phyloP scores from a whole-genome alignment of 2,888 invertebrate genomes.

The Diachrysia chrysitis region DNA sequence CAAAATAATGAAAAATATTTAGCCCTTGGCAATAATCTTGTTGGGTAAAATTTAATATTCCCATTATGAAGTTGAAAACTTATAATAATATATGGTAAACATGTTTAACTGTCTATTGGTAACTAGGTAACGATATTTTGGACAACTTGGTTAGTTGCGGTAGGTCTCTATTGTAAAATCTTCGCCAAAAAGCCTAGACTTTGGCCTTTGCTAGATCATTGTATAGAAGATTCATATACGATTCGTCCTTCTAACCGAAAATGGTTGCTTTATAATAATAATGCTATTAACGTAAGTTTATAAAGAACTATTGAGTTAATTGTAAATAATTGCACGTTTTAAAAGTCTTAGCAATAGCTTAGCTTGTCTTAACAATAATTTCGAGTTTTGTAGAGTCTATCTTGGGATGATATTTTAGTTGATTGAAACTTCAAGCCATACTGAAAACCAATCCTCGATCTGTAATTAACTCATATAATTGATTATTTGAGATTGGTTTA shows the following conservation, averaged over 20 bases:
- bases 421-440: constrained; percentile 6
- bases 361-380: constrained; percentile 25
- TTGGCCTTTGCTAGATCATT: constrained; percentile 30
- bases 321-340: constrained; percentile 31
- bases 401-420: constrained; percentile 48
- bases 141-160: background rate
- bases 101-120: background rate
- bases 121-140: background rate
- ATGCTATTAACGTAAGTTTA: constrained; percentile 25
- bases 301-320: constrained; percentile 24
- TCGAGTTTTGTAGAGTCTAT: constrained; percentile 13
- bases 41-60: background rate
- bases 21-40: background rate
- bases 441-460: background rate
- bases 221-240: constrained; percentile 24
- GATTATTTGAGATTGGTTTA: constrained; percentile 30
- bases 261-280: background rate
- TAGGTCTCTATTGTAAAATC: background rate
- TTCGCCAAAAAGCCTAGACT: background rate
- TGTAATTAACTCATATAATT: constrained; percentile 16
- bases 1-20: background rate
- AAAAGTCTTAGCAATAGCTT: background rate
- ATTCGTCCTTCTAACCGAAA: constrained; percentile 5
- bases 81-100: background rate
- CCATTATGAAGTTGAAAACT: background rate